Evolutionary conservation across 2,797 vertebrate species (phyloP).

Genomic region (Amblyopsis hoosieri): DNA sequence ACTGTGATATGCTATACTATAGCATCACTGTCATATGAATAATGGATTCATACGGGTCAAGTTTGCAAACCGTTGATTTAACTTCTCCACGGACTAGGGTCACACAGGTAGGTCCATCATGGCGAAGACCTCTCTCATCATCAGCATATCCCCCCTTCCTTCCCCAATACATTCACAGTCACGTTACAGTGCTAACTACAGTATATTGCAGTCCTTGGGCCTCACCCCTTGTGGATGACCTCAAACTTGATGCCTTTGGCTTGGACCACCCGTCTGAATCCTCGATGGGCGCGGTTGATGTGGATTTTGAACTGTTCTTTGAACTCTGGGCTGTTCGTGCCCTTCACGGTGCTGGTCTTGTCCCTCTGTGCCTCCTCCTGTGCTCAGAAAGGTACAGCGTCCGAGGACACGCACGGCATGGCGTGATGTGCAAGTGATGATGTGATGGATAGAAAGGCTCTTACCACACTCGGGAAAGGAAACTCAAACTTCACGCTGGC

Average conservation of each 20-base stretch:
- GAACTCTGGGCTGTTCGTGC: constrained; percentile 85
- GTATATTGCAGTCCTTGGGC: background rate
- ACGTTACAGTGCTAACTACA: background rate
- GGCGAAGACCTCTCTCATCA: no score
- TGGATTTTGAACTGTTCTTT: constrained; percentile 88
- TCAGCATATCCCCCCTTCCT: no score
- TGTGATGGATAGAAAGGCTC: constrained; percentile 12
- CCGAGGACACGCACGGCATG: background rate
- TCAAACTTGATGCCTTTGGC: constrained; percentile 92
- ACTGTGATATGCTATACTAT: no score
- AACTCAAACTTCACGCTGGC: constrained; percentile 91
- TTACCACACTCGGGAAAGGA: constrained; percentile 87
- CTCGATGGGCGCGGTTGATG: constrained; percentile 83
- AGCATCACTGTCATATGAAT: no score
- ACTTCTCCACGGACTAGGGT: no score
- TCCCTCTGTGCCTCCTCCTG: constrained; percentile 92
- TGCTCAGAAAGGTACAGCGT: constrained; percentile 17
- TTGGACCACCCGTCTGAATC: constrained; percentile 86
- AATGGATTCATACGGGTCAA: no score
- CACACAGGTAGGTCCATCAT: no score
- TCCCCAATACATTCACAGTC: no score
- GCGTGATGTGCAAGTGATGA: background rate
- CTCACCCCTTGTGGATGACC: constrained; percentile 89
- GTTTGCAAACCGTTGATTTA: no score
- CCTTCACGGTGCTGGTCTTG: constrained; percentile 85